Conservation (phyloP, 2,888 invertebrate genomes). For the Craniophora ligustri region DNA sequence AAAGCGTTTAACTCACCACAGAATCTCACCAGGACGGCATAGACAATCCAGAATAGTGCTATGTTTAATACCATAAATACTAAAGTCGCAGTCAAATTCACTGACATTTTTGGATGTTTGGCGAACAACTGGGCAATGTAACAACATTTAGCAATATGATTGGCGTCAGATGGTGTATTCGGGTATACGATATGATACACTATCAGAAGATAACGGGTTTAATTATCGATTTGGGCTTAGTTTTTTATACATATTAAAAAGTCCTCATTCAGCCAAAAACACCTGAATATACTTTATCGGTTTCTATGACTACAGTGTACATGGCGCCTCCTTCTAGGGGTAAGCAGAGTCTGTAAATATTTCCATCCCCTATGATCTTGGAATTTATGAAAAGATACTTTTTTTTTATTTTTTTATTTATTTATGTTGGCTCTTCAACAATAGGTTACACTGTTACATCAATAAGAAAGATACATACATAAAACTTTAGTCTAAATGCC, state of each 20-base stretch:
- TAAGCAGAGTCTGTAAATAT: no score
- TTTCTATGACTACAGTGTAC: no score
- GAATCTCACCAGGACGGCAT: constrained; percentile 66
- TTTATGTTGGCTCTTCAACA: no score
- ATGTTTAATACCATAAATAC: constrained; percentile 72
- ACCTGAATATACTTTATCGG: no score
- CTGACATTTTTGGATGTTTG: constrained; percentile 51
- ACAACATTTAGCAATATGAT: constrained; percentile 12
- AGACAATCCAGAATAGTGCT: constrained; percentile 71
- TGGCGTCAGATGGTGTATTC: background rate
- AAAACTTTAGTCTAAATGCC: no score
- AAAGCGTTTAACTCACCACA: constrained; percentile 79
- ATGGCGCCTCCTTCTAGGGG: no score
- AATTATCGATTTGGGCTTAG: constrained; percentile 39
- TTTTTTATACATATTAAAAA: constrained; percentile 13
- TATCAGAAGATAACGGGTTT: constrained; percentile 50
- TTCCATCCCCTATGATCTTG: no score
- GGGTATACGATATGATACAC: constrained; percentile 36
- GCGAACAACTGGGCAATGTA: constrained; percentile 5
- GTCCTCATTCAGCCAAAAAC: background rate
- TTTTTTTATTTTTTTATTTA: no score
- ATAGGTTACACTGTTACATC: no score
- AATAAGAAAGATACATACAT: no score
- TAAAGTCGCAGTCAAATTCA: constrained; percentile 61
- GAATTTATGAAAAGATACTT: no score